Percentiles rank a stretch among this genome's conserved stretches.
These are phyloP conservation scores for Ametastegia equiseti DNA, from an alignment of 2,888 invertebrate species.

Conservation along the genomic window DNA sequence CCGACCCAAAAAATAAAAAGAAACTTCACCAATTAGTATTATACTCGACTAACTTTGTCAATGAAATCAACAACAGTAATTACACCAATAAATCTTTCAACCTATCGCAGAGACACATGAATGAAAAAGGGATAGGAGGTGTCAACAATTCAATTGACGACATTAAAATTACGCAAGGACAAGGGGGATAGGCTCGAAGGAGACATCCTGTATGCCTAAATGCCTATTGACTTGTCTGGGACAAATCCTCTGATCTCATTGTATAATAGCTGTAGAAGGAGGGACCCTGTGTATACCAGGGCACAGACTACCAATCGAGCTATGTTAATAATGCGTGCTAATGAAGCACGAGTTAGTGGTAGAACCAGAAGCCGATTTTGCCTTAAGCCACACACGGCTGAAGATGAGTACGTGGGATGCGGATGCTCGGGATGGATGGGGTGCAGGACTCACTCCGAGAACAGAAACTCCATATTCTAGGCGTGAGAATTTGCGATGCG, in stretches of 20 bases:
- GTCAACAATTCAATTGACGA: not conserved
- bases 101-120: not conserved
- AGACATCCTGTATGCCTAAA: slow-evolving; percentile 19
- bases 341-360: slow-evolving; percentile 26
- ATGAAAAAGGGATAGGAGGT: not conserved
- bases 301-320: slow-evolving; percentile 24
- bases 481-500: not conserved
- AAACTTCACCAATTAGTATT: too few relatives aligned
- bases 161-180: not conserved
- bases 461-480: not conserved
- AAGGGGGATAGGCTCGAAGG: not conserved
- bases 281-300: not conserved
- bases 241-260: slow-evolving; percentile 46
- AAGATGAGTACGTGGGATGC: not conserved
- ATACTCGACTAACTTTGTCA: not conserved
- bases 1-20: too few relatives aligned
- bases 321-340: slow-evolving; percentile 44
- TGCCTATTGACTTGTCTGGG: slow-evolving; percentile 39
- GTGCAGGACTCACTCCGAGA: not conserved
- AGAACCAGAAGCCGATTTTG: slow-evolving; percentile 23
- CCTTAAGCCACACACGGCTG: not conserved
- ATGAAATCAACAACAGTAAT: not conserved
- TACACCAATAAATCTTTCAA: too few relatives aligned
- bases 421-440: not conserved
- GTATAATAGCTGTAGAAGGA: slow-evolving; percentile 24